phyloP scores from a whole-genome alignment of 2,113 vertebrate genomes.

The Gnathonemus echidnorhynchus region DNA sequence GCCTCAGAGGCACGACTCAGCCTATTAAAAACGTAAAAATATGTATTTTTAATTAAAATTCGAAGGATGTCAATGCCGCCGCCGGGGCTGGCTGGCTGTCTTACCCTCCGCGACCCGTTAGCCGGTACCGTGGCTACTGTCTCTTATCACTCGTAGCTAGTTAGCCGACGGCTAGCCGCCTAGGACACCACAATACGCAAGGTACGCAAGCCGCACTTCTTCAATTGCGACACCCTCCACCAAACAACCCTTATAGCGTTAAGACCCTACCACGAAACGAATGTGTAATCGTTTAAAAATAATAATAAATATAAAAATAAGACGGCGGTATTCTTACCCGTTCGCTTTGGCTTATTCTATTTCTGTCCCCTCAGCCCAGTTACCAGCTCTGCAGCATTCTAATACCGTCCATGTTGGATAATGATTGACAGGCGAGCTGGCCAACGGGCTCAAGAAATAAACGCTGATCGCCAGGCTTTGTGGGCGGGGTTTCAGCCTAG shows the following conservation, averaged over 20 bases:
- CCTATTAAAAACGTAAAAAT: neutral
- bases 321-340: conserved; percentile 46
- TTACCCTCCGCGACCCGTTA: neutral
- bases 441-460: conserved; percentile 33
- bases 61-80: neutral
- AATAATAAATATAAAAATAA: neutral
- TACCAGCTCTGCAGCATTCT: conserved; percentile 51
- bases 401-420: conserved; percentile 45
- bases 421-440: conserved; percentile 53
- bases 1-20: neutral
- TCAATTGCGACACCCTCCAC: neutral
- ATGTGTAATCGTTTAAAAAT: neutral
- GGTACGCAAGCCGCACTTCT: neutral
- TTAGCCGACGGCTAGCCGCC: neutral
- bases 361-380: conserved; percentile 44
- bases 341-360: conserved; percentile 39
- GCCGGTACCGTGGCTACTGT: neutral
- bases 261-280: neutral
- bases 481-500: conserved; percentile 10
- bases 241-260: neutral
- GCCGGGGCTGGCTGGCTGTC: neutral
- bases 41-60: neutral
- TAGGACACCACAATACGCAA: neutral
- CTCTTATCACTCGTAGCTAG: neutral
- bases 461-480: conserved; percentile 37